Percentiles rank a stretch among this genome's conserved stretches.
phyloP scores from a whole-genome alignment of 2,797 vertebrate species.

The Propithecus deckenii region DNA sequence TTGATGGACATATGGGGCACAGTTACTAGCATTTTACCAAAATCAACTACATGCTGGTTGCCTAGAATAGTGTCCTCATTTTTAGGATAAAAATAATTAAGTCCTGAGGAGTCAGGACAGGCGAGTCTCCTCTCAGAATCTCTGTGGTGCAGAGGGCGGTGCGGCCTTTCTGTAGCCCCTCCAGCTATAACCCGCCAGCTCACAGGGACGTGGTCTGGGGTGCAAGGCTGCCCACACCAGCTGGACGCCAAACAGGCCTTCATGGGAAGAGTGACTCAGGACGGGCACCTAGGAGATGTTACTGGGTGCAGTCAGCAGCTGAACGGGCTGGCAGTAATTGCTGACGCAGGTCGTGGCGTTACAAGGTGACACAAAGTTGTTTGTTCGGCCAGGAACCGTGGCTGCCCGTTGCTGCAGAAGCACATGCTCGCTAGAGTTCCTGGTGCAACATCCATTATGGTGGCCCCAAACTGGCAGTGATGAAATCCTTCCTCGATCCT shows the following conservation, averaged over 20 bases:
- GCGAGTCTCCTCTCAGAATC: background rate
- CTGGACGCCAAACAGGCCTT: background rate
- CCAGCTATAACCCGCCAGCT: too few species aligned
- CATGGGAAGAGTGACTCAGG: background rate
- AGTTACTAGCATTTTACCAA: background rate
- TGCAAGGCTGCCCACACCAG: too few species aligned
- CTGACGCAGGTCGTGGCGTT: fast-evolving
- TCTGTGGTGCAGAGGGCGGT: background rate
- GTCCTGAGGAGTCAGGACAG: background rate
- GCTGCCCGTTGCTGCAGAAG: background rate
- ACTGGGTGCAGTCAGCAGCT: background rate
- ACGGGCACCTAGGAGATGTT: fast-evolving
- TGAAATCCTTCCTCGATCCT: background rate
- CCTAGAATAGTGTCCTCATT: background rate
- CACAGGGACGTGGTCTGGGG: too few species aligned
- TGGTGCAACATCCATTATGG: too few species aligned
- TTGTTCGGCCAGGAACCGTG: background rate
- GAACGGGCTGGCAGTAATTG: background rate
- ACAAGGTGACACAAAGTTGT: background rate
- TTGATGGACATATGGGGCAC: fast-evolving
- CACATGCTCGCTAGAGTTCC: fast-evolving
- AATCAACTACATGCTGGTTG: background rate
- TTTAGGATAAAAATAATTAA: background rate
- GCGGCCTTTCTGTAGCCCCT: background rate
- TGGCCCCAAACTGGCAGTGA: too few species aligned